Conservation (phyloP, 2,797 vertebrate genomes). For the Neopelma chrysocephalum region DNA sequence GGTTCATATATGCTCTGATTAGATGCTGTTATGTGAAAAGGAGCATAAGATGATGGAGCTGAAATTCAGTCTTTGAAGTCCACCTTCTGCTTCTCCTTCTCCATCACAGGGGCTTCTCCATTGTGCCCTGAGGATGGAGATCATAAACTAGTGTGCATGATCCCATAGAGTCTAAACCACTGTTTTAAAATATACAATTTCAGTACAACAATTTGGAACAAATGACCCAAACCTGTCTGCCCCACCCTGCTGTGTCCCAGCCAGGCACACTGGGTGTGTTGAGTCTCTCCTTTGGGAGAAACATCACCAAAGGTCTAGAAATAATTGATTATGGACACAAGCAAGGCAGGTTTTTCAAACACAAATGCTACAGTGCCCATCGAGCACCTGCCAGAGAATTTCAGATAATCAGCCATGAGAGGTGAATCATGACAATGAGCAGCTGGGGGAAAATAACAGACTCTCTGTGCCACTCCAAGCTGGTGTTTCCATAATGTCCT, state of each 20-base stretch:
- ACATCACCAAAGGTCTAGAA: background rate
- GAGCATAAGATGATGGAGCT: background rate
- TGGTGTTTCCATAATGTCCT: background rate
- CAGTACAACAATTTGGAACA: background rate
- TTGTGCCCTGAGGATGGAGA: accelerated
- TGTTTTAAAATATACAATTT: background rate
- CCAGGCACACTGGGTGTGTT: background rate
- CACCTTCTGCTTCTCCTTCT: background rate
- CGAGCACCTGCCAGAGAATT: background rate
- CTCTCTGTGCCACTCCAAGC: background rate
- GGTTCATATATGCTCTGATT: background rate
- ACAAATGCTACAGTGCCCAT: background rate
- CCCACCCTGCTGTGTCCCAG: background rate
- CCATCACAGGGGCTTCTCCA: background rate
- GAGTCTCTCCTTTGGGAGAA: too few relatives aligned
- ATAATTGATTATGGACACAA: background rate
- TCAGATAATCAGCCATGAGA: background rate
- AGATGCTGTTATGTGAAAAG: background rate
- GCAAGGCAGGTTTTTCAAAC: background rate
- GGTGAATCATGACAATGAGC: background rate
- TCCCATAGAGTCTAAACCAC: background rate
- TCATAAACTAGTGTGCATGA: background rate
- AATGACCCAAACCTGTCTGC: background rate
- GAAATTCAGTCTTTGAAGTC: background rate
- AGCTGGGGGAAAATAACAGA: background rate